A percentile compares a stretch with the other conserved stretches of the same genome.
Conservation (phyloP, 2,888 invertebrate genomes). For the Rhimphoctona megacephalus region DNA sequence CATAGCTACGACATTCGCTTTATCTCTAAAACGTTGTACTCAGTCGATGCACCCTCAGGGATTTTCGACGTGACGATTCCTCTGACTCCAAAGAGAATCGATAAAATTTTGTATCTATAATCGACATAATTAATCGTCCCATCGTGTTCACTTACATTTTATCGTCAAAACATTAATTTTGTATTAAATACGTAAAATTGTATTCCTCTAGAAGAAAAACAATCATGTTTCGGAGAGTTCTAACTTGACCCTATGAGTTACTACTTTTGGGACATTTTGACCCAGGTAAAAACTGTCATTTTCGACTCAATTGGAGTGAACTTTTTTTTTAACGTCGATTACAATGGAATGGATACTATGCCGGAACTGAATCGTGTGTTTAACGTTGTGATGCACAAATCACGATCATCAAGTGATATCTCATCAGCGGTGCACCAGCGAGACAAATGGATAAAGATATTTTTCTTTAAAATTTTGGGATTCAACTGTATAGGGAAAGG, state of each 20-base stretch:
- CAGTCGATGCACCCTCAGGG: conserved; percentile 58
- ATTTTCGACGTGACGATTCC: conserved; percentile 48
- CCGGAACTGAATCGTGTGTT: too few relatives aligned
- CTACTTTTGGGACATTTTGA: too few relatives aligned
- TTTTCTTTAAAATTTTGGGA: not conserved
- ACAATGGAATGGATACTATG: too few relatives aligned
- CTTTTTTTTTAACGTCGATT: not conserved
- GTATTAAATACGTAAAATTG: not conserved
- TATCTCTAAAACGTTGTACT: conserved; percentile 10
- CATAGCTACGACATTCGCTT: conserved; percentile 8
- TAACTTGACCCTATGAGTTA: too few relatives aligned
- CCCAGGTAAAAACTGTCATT: not conserved
- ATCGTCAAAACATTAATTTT: not conserved
- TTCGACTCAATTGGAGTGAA: not conserved
- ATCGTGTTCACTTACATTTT: not conserved
- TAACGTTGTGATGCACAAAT: not conserved
- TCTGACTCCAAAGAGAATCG: conserved; percentile 11
- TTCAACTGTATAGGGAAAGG: not conserved
- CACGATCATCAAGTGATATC: not conserved
- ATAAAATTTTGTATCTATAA: not conserved
- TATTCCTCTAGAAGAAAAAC: not conserved
- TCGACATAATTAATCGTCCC: not conserved
- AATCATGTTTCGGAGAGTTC: not conserved
- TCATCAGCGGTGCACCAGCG: too few relatives aligned
- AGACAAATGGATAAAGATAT: not conserved